Conservation (phyloP, 2,888 invertebrate genomes). For the Diaphora mendica region DNA sequence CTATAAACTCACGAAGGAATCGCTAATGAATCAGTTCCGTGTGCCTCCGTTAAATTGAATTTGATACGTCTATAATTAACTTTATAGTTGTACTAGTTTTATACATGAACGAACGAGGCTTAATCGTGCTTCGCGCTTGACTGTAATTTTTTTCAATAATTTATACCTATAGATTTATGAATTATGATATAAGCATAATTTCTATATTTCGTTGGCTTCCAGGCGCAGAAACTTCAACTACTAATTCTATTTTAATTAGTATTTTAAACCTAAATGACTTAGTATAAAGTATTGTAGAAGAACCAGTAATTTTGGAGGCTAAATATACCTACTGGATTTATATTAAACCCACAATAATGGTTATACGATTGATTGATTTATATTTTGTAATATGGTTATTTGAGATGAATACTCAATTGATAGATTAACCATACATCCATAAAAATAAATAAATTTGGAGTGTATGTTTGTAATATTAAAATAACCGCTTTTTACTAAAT, state of each 20-base stretch:
- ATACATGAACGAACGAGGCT: constrained; percentile 8
- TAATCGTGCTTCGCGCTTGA: constrained; percentile 1
- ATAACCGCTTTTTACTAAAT: too few species aligned
- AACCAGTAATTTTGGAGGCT: neutral
- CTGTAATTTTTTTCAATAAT: neutral
- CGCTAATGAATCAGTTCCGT: constrained; percentile 26
- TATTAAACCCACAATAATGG: too few species aligned
- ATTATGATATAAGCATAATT: neutral
- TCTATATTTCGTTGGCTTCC: neutral
- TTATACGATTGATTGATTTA: too few species aligned
- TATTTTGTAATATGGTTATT: too few species aligned
- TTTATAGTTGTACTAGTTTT: constrained; percentile 17
- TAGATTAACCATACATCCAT: too few species aligned
- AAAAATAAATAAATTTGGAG: too few species aligned
- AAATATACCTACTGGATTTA: neutral
- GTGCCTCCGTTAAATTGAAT: constrained; percentile 43
- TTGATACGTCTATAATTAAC: constrained; percentile 37
- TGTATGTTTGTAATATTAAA: too few species aligned
- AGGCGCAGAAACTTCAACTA: too few species aligned
- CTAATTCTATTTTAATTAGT: too few species aligned
- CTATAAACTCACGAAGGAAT: constrained; percentile 25
- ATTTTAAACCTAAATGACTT: too few species aligned
- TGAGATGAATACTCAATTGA: too few species aligned
- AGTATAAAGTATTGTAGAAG: neutral
- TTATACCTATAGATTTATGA: neutral